Percentiles rank a stretch among this genome's conserved stretches.
These are phyloP conservation scores for Helarctos malayanus DNA, from an alignment of 2,797 vertebrate genomes.

Conservation along the genomic window DNA sequence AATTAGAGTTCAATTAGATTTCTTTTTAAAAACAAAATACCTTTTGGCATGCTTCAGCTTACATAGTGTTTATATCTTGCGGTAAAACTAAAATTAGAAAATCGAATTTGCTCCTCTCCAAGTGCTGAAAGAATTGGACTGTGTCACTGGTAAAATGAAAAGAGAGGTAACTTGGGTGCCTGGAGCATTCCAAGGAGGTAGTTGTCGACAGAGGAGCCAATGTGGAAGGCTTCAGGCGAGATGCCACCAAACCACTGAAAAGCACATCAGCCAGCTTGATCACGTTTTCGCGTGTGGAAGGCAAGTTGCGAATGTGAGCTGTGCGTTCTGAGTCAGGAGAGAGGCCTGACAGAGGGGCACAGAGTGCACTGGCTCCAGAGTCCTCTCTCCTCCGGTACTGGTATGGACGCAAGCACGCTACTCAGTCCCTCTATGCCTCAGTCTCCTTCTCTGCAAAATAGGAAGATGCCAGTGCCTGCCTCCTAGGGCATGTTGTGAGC, in stretches of 20 bases:
- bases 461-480: fast-evolving
- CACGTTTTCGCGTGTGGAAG: fast-evolving
- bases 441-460: background rate
- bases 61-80: background rate
- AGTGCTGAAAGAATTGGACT: background rate
- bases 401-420: fast-evolving
- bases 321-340: background rate
- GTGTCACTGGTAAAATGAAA: background rate
- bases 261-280: fast-evolving
- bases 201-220: fast-evolving
- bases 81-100: background rate
- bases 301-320: fast-evolving
- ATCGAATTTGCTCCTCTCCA: background rate
- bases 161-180: background rate
- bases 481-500: background rate
- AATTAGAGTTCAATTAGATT: background rate
- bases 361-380: fast-evolving
- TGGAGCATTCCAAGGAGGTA: background rate
- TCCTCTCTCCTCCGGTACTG: fast-evolving
- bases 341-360: too few relatives aligned
- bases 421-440: background rate
- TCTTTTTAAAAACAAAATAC: background rate
- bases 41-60: background rate
- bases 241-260: too few relatives aligned
- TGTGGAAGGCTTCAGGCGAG: background rate